A percentile compares a stretch with the other conserved stretches of the same genome.
Evolutionary conservation across 2,113 vertebrate species (phyloP).

Genomic region (Sitta europaea): DNA sequence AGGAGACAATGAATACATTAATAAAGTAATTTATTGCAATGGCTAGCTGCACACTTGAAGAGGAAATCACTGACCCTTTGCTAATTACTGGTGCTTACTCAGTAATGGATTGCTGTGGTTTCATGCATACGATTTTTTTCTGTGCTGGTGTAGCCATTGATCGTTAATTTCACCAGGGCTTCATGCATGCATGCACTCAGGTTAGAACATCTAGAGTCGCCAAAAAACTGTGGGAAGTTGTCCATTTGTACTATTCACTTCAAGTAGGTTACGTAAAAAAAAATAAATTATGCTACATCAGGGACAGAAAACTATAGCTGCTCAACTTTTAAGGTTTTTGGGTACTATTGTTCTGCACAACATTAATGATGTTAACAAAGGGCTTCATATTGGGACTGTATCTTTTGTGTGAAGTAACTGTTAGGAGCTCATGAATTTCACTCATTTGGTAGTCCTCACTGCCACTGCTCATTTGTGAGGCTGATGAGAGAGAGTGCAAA

Average conservation of each 20-base stretch:
- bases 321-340: background rate
- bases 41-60: background rate
- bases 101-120: background rate
- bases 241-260: background rate
- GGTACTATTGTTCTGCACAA: background rate
- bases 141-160: background rate
- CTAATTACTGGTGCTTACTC: background rate
- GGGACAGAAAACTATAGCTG: background rate
- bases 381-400: accelerated
- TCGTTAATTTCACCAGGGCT: background rate
- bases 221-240: background rate
- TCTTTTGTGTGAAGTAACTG: background rate
- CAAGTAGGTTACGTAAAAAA: background rate
- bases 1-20: background rate
- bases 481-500: background rate
- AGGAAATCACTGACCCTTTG: background rate
- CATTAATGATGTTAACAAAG: background rate
- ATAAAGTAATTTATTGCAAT: background rate
- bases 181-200: background rate
- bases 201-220: background rate
- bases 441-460: background rate
- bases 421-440: background rate
- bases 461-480: background rate
- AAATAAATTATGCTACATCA: too few species aligned
- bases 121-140: background rate